These are phyloP conservation scores for Lipophrys pholis DNA, from an alignment of 2,113 vertebrate species.

Conservation along the genomic window DNA sequence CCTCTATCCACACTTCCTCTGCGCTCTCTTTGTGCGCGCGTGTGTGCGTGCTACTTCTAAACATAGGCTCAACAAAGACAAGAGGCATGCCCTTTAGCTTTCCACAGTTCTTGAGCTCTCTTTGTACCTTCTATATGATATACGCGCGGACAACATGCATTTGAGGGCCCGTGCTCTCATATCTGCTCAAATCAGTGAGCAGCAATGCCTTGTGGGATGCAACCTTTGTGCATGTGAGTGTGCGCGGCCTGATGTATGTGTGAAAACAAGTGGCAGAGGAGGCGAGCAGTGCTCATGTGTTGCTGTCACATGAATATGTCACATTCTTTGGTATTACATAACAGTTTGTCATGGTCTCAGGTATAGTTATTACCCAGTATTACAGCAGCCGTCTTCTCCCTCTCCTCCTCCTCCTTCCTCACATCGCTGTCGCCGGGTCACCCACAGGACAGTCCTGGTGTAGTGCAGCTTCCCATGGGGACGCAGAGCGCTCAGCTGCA, in stretches of 20 bases:
- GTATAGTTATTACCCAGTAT: conserved; percentile 21
- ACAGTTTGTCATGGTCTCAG: conserved; percentile 39
- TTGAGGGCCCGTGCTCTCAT: conserved; percentile 36
- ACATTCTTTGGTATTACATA: conserved; percentile 30
- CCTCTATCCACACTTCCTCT: conserved; percentile 10
- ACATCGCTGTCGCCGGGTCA: conserved; percentile 2
- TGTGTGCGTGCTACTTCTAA: not conserved
- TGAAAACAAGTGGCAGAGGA: not conserved
- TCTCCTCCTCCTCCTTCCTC: not conserved
- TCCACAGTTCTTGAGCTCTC: conserved; percentile 24
- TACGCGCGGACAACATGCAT: conserved; percentile 51
- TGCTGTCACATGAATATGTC: conserved; percentile 30
- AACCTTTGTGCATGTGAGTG: not conserved
- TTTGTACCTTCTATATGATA: conserved; percentile 28
- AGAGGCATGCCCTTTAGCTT: conserved; percentile 38
- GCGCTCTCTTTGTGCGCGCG: not conserved
- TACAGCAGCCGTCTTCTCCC: conserved; percentile 4
- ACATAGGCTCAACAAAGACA: conserved; percentile 13
- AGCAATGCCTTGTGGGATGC: conserved; percentile 51
- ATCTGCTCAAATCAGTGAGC: conserved; percentile 52
- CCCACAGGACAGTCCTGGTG: conserved; percentile 34
- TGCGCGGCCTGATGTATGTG: conserved; percentile 1
- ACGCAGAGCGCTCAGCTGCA: conserved; percentile 35
- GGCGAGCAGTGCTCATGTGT: conserved; percentile 1
- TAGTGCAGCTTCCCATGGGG: conserved; percentile 35